phyloP scores from a whole-genome alignment of 2,888 invertebrate species.

The Vesta saturnalis region DNA sequence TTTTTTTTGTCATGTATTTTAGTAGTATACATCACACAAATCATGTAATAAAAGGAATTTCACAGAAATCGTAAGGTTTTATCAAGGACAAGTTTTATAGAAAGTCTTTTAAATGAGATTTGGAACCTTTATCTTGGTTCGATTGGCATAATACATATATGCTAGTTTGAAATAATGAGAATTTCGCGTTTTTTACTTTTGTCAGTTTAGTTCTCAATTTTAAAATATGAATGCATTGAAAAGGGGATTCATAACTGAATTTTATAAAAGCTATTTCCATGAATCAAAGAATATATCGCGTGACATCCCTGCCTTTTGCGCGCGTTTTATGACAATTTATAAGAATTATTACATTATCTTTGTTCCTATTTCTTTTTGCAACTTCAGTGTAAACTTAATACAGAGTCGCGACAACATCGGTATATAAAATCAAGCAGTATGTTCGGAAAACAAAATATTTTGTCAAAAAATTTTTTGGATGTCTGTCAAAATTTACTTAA shows the following conservation, averaged over 20 bases:
- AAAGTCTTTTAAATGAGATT: neutral
- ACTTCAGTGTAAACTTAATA: conserved; percentile 17
- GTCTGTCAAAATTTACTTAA: conserved; percentile 48
- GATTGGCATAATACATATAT: neutral
- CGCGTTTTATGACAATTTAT: conserved; percentile 30
- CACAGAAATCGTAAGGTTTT: too few relatives aligned
- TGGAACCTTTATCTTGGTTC: neutral
- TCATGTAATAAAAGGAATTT: too few relatives aligned
- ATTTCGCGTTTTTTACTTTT: neutral
- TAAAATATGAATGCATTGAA: neutral
- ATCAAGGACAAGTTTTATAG: too few relatives aligned
- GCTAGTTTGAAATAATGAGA: neutral
- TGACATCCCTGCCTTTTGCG: conserved; percentile 28
- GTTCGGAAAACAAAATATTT: conserved; percentile 23
- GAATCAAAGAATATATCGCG: conserved; percentile 27
- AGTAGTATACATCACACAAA: too few relatives aligned
- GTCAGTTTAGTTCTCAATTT: neutral
- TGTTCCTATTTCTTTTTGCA: conserved; percentile 16
- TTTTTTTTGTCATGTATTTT: too few relatives aligned
- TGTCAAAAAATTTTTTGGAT: conserved; percentile 29
- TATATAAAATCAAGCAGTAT: conserved; percentile 11
- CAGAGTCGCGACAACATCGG: neutral
- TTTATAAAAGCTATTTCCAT: conserved; percentile 17
- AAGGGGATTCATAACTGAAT: neutral
- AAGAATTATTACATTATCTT: conserved; percentile 19